Conservation (phyloP, 2,113 vertebrate species). For the Saccopteryx leptura region DNA sequence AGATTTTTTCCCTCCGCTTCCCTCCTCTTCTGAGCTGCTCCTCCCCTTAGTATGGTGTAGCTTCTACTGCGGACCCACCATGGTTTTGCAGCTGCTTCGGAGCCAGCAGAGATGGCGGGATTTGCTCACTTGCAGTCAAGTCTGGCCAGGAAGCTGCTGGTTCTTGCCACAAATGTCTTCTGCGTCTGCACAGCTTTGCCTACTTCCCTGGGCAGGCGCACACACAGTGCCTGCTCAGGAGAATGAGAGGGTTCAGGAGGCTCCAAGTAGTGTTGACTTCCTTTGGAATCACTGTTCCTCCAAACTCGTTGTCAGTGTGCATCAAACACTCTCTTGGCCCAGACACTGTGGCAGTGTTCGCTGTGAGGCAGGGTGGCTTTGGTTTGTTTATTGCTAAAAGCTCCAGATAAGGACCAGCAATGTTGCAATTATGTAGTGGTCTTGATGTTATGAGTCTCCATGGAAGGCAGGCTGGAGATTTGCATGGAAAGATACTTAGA, state of each 20-base stretch:
- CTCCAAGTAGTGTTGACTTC: background rate
- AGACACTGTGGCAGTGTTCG: background rate
- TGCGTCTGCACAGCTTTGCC: background rate
- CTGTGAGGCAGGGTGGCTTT: background rate
- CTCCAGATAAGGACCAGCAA: background rate
- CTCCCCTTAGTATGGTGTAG: background rate
- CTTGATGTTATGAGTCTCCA: fast-evolving
- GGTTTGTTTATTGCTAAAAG: background rate
- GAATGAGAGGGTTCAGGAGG: background rate
- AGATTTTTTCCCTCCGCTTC: constrained; percentile 66
- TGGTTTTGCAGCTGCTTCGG: background rate
- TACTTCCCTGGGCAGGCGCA: background rate
- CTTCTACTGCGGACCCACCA: background rate
- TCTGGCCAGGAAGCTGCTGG: constrained; percentile 10
- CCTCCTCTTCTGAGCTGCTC: constrained; percentile 30
- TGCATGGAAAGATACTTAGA: background rate
- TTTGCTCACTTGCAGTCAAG: constrained; percentile 52
- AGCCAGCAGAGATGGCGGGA: background rate
- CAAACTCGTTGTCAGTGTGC: background rate
- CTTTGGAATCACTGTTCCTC: background rate
- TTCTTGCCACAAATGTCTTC: background rate
- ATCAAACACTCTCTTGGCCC: background rate
- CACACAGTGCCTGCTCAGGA: background rate
- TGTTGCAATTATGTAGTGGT: background rate
- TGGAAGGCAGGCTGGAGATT: background rate